phyloP scores from a whole-genome alignment of 1,140 invertebrate species.

The Piezodorus guildinii region DNA sequence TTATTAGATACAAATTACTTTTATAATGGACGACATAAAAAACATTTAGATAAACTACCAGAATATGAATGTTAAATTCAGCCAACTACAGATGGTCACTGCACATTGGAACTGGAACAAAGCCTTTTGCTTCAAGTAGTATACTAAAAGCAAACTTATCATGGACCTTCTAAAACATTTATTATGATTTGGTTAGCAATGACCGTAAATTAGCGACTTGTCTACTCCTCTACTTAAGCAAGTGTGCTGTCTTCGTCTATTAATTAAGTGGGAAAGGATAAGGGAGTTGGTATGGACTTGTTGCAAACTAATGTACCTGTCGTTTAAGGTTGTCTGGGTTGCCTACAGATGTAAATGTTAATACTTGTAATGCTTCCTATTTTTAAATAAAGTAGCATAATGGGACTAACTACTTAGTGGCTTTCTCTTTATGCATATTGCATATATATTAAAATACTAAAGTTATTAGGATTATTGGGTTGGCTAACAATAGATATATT shows the following conservation, averaged over 20 bases:
- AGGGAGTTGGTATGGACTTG: neutral
- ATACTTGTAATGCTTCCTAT: neutral
- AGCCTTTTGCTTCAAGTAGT: too few relatives aligned
- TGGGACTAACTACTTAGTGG: neutral
- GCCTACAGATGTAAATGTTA: neutral
- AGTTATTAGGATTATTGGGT: too few relatives aligned
- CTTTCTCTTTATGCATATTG: too few relatives aligned
- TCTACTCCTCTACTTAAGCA: conserved; percentile 1
- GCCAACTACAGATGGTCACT: too few relatives aligned
- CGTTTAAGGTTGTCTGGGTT: neutral
- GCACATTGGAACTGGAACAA: too few relatives aligned
- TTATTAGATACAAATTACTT: too few relatives aligned
- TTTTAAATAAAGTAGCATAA: neutral
- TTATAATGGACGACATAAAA: too few relatives aligned
- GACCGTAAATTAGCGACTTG: neutral
- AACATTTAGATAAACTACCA: too few relatives aligned
- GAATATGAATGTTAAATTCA: too few relatives aligned
- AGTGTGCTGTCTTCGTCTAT: neutral
- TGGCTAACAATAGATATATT: too few relatives aligned
- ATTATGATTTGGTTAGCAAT: neutral
- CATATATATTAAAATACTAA: too few relatives aligned
- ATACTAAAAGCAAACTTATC: too few relatives aligned
- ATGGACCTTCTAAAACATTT: neutral
- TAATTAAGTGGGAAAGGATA: neutral
- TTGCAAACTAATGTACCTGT: conserved; percentile 2